Base-by-base conservation (phyloP, 2,888 invertebrate species). In the Lasioglossum lativentre region DNA sequence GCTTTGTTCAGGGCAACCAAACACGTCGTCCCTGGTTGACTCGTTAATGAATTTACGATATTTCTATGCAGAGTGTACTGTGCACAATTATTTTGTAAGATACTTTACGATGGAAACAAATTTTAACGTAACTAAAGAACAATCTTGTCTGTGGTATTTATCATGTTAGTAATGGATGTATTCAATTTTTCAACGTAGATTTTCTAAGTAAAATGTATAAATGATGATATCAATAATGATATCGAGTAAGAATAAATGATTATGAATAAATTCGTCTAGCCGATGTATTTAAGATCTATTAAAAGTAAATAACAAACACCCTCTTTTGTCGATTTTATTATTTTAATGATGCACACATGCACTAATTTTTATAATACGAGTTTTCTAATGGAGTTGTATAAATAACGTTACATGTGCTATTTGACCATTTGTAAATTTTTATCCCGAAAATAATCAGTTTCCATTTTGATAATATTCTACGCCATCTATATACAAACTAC, bases 81-180 rank as follows among this genome's bases (percentile, higher is more conserved):
- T 75, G 84, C 84, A 85, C 83, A 83, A 78, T 63, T 71, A 45
- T 72, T 78, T 56, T 52, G 27, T 84, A 72, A 63, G 23, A 78
- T 83, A 78, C 4, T 71, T 70, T 30, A 47, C 63, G 40, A 47
- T 72, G 10, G 19, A 72, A 19, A 63, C n/a, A 23, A 68, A 10
- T 23, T 63, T 63, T 6, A 63, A 59, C 27, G 19, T 38, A 68
- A 68, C 23, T 23, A 40, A 68, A 38, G 38, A 76, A 56, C 72
- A 83, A 77, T 83, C 76, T 27, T 45, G 66, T 83, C 71, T 47
- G 71, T 56, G 75, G 75, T 80, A 80, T 76, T 77, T 68, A 63
- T 70, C 66, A n/a, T 27, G 38, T 34, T 76, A 42, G 16, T n/a
- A 12, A 56, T 68, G 4, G 34, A 73, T 82, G 30, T 76, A 75